Conservation (phyloP, 2,797 vertebrate species). For the Anolis apletophallus region DNA sequence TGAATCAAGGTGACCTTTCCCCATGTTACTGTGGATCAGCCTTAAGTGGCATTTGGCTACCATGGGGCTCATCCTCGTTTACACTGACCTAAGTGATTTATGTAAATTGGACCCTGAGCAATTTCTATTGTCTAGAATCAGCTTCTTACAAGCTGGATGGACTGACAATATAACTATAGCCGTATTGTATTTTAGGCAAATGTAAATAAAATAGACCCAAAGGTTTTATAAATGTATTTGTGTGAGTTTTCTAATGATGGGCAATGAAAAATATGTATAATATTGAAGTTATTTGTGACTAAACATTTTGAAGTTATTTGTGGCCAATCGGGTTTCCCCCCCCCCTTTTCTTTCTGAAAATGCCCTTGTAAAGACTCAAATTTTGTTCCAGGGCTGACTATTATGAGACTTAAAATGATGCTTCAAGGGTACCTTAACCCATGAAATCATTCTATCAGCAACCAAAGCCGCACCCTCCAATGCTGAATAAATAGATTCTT, state of each 20-base stretch:
- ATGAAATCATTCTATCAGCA: constrained; percentile 89
- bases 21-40: too few relatives aligned
- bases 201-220: too few relatives aligned
- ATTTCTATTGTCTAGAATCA: not conserved
- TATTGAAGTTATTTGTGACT: constrained; percentile 13
- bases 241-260: not conserved
- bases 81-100: too few relatives aligned
- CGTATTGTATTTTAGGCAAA: not conserved
- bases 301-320: constrained; percentile 18
- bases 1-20: too few relatives aligned
- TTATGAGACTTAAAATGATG: constrained; percentile 85
- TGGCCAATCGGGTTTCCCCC: constrained; percentile 26
- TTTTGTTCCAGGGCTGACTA: constrained; percentile 77
- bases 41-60: too few relatives aligned
- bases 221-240: not conserved
- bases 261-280: not conserved
- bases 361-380: constrained; percentile 48
- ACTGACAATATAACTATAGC: not conserved
- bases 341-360: constrained; percentile 45
- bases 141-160: not conserved
- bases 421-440: constrained; percentile 91
- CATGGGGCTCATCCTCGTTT: too few relatives aligned
- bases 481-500: constrained; percentile 94
- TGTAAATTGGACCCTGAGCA: not conserved
- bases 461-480: constrained; percentile 88